Evolutionary conservation across 2,113 vertebrate genomes (phyloP).

Genomic region (Myotis lucifugus): DNA sequence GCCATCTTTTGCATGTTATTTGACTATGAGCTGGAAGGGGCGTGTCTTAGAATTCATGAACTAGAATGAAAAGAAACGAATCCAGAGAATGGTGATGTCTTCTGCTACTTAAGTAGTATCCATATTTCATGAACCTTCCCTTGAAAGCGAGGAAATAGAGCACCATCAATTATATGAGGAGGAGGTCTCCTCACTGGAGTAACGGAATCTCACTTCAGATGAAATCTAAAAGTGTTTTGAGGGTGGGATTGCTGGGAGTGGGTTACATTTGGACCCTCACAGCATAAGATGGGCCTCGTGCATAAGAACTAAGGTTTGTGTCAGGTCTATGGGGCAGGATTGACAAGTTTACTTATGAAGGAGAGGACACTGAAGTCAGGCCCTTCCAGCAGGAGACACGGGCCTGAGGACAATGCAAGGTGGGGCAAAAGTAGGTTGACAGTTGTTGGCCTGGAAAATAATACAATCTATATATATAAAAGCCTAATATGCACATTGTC

Average conservation of each 20-base stretch:
- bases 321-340: background rate
- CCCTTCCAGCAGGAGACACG: background rate
- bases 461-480: background rate
- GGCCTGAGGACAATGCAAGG: background rate
- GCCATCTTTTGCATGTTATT: background rate
- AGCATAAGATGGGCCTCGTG: background rate
- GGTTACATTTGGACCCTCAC: background rate
- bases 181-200: background rate
- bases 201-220: background rate
- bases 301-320: background rate
- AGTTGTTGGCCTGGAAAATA: background rate
- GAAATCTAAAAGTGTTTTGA: background rate
- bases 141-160: conserved; percentile 2
- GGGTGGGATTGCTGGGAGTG: background rate
- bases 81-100: background rate
- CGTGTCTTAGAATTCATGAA: background rate
- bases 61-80: background rate
- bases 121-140: background rate
- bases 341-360: background rate
- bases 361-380: background rate
- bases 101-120: background rate
- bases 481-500: too few relatives aligned
- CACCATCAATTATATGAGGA: background rate
- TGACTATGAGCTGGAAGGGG: background rate
- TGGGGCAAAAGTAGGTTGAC: background rate